phyloP scores from a whole-genome alignment of 2,113 vertebrate species.

The Nipponia nippon region DNA sequence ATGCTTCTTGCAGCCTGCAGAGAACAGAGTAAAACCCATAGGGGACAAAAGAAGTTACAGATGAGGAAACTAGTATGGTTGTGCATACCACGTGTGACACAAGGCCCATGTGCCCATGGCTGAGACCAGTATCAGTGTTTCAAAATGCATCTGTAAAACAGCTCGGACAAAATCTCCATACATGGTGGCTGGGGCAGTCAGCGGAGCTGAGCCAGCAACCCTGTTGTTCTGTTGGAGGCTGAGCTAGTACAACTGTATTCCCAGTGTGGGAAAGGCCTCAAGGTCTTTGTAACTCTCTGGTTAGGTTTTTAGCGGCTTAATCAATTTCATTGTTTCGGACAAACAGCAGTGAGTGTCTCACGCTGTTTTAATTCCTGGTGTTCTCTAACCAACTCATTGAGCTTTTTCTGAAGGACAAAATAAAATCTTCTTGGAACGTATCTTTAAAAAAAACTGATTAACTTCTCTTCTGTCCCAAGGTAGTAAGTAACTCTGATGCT shows the following conservation, averaged over 20 bases:
- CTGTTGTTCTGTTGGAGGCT: neutral
- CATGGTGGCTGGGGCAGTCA: neutral
- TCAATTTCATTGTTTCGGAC: neutral
- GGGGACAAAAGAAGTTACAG: neutral
- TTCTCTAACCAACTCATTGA: neutral
- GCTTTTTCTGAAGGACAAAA: neutral
- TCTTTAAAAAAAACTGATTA: neutral
- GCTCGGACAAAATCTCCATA: neutral
- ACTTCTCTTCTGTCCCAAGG: neutral
- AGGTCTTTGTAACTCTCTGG: neutral
- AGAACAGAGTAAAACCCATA: neutral
- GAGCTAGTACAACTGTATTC: neutral
- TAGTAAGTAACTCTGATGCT: neutral
- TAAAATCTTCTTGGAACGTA: neutral
- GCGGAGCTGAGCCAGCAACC: neutral
- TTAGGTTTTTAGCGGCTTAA: neutral
- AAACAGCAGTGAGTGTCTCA: neutral
- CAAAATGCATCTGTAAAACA: neutral
- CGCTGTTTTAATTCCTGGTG: neutral
- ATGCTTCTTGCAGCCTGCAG: neutral
- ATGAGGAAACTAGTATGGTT: neutral
- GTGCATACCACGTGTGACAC: neutral
- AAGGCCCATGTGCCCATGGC: accelerated
- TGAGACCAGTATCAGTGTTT: neutral
- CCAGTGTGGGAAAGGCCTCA: neutral